Conservation (phyloP, 2,888 invertebrate genomes). For the Ennomos erosarius region DNA sequence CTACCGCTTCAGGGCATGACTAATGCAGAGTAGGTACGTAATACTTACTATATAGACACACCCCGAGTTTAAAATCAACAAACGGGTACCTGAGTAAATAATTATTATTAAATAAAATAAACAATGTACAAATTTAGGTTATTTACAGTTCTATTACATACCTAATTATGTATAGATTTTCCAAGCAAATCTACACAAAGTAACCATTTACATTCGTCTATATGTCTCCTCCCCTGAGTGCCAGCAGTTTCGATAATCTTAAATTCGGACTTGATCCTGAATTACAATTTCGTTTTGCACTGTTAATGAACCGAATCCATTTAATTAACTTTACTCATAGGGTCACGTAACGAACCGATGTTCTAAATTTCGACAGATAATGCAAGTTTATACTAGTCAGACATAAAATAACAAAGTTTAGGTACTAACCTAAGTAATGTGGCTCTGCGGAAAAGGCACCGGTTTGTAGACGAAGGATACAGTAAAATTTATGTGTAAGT, state of each 20-base stretch:
- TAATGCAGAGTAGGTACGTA: too few species aligned
- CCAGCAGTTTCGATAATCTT: constrained; percentile 27
- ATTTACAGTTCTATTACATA: not conserved
- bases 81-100: too few species aligned
- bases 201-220: constrained; percentile 28
- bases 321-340: constrained; percentile 37
- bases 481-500: too few species aligned
- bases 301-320: constrained; percentile 32
- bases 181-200: constrained; percentile 22
- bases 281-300: constrained; percentile 30
- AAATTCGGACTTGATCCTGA: constrained; percentile 31
- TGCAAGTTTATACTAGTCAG: not conserved
- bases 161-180: too few species aligned
- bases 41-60: too few species aligned
- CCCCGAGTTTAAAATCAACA: too few species aligned
- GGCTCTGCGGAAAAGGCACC: too few species aligned
- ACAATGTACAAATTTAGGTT: too few species aligned
- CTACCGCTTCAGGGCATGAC: too few species aligned
- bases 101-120: too few species aligned
- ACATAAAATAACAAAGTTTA: not conserved
- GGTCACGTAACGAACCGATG: constrained; percentile 35
- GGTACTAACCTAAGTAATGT: too few species aligned
- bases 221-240: constrained; percentile 22
- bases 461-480: too few species aligned
- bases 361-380: constrained; percentile 23